phyloP scores from a whole-genome alignment of 2,797 vertebrate species.

The Melanotaenia maccullochi region DNA sequence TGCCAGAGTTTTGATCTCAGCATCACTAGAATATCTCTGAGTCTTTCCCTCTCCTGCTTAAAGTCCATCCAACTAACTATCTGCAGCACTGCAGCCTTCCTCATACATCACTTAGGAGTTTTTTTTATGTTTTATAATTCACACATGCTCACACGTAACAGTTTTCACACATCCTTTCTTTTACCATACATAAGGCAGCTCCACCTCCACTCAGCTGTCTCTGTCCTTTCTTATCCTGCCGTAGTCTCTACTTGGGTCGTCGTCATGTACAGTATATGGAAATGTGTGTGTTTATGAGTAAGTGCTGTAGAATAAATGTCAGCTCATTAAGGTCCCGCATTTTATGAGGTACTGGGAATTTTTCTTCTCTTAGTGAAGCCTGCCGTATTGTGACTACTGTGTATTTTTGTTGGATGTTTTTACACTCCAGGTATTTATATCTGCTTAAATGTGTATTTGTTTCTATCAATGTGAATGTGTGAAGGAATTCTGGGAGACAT shows the following conservation, averaged over 20 bases:
- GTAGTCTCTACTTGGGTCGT: constrained; percentile 45
- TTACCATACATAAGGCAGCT: constrained; percentile 53
- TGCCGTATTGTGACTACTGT: constrained; percentile 12
- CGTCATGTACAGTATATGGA: constrained; percentile 68
- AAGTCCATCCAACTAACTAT: constrained; percentile 70
- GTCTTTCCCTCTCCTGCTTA: constrained; percentile 54
- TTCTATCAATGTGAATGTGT: neutral
- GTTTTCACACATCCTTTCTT: constrained; percentile 34
- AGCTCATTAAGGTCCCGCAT: constrained; percentile 44
- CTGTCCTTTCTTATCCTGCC: constrained; percentile 40
- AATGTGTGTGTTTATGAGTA: constrained; percentile 16
- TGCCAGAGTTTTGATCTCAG: constrained; percentile 62
- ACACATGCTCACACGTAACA: constrained; percentile 16
- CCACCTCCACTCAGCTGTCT: constrained; percentile 29
- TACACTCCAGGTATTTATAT: neutral
- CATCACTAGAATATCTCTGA: constrained; percentile 64
- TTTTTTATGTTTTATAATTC: constrained; percentile 67
- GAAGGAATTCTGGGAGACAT: neutral
- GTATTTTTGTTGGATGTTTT: constrained; percentile 4
- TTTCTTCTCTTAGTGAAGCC: constrained; percentile 15
- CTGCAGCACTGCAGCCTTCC: constrained; percentile 66
- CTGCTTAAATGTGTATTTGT: neutral
- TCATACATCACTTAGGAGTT: constrained; percentile 65
- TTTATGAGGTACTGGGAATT: constrained; percentile 27
- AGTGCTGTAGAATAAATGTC: constrained; percentile 59